A percentile compares a stretch with the other conserved stretches of the same genome.
These are phyloP conservation scores for Cybosia mesomella DNA, from an alignment of 2,888 invertebrate species.

Conservation along the genomic window DNA sequence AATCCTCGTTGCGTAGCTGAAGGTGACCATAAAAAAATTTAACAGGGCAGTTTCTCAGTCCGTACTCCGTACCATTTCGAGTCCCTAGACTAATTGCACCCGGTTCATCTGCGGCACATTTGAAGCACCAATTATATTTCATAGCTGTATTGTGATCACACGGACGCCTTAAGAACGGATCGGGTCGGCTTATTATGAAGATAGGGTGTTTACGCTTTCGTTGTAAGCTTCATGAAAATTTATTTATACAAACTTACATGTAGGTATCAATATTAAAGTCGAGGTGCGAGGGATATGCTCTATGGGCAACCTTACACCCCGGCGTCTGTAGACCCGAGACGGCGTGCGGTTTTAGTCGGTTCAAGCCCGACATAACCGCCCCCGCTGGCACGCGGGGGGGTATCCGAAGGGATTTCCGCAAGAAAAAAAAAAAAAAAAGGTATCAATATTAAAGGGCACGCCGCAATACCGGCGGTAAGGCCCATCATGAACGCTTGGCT, in stretches of 20 bases:
- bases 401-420: too few relatives aligned
- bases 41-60: conserved; percentile 22
- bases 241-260: not conserved
- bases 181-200: not conserved
- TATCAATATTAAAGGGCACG: too few relatives aligned
- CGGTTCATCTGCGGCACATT: conserved; percentile 37
- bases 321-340: too few relatives aligned
- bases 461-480: too few relatives aligned
- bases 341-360: too few relatives aligned
- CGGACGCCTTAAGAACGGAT: conserved; percentile 9
- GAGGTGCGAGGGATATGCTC: too few relatives aligned
- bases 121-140: conserved; percentile 53
- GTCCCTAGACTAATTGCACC: conserved; percentile 45
- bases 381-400: too few relatives aligned
- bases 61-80: conserved; percentile 3
- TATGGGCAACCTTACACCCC: too few relatives aligned
- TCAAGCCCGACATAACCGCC: too few relatives aligned
- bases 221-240: not conserved
- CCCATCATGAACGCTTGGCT: too few relatives aligned
- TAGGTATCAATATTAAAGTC: not conserved
- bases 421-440: too few relatives aligned
- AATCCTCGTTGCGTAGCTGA: not conserved
- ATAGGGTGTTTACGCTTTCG: not conserved
- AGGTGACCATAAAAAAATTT: conserved; percentile 26
- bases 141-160: conserved; percentile 26